Base-by-base conservation (phyloP, 2,888 invertebrate species). In the Campopleginae sp. region DNA sequence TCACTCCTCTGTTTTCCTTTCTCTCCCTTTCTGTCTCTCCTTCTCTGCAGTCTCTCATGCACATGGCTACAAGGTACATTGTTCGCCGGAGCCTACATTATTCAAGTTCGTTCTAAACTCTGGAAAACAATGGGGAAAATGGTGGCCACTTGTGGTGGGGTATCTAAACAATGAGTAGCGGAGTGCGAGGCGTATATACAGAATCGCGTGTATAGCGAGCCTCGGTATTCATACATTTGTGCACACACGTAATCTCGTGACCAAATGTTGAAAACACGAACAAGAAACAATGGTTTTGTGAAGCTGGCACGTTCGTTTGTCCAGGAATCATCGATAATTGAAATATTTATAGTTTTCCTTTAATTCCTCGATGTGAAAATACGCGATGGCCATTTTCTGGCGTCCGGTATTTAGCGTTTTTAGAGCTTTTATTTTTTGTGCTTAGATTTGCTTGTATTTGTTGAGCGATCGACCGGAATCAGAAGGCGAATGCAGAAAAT, bases 81-180 rank as follows among this genome's bases (percentile, higher is more conserved):
- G 46, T 75, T 46, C n/a, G 38, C 70, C 12, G 44, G 33, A 71
- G 23, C 33, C 46, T 77, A n/a, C 33, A 77, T 84, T 71, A 72
- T 77, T 81, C 58, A 77, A 77, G 66, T 81, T 77, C 66, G 31
- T 65, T 66, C 51, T 58, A 66, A 66, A 74, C 42, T 78, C 42
- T 46, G 27, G 81, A n/a, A 71, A 80, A 80, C 71, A 63, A 76
- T 72, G 65, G 54, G 31, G 77, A 51, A 71, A 61, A 44, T 23
- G 71, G 19, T 33, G 33, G 44, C 38, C 17, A 42, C 31, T 27
- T 10, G 58, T 19, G 14, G n/a, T 23, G 14, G 33, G 51, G 27
- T 68, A 63, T 78, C 78, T 66, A 31, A 74, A 74, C 72, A 78
- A 78, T 72, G 33, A 46, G 46, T 7, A 48, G 1, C 1, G 31